Evolutionary conservation across 2,888 invertebrate genomes (phyloP).

Genomic region (Piscicola geometra): DNA sequence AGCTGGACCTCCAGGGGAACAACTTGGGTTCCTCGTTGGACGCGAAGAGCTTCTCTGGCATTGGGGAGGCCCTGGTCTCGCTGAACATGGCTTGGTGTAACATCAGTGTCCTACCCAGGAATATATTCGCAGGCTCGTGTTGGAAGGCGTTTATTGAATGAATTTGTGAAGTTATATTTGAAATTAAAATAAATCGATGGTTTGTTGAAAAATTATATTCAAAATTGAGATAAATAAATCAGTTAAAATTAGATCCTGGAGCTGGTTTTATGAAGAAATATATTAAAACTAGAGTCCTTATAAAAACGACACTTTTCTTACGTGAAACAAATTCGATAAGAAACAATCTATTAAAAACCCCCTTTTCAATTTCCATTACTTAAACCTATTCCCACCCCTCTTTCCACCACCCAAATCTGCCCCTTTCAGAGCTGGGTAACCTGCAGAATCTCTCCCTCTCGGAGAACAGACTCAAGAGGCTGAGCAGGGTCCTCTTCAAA

Average conservation of each 20-base stretch:
- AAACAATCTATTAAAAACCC: too few species aligned
- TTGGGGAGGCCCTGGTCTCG: slow-evolving; percentile 34
- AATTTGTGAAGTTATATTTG: neutral
- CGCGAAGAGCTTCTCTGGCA: slow-evolving; percentile 37
- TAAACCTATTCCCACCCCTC: too few species aligned
- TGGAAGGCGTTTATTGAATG: neutral
- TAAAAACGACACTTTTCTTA: too few species aligned
- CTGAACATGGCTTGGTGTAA: slow-evolving; percentile 43
- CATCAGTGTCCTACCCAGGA: slow-evolving; percentile 39
- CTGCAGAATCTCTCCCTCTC: slow-evolving; percentile 41
- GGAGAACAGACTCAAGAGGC: slow-evolving; percentile 38
- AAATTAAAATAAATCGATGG: too few species aligned
- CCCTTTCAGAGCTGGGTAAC: neutral
- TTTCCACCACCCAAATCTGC: neutral
- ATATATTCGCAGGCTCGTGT: slow-evolving; percentile 38
- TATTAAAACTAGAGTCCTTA: too few species aligned
- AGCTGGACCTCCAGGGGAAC: slow-evolving; percentile 43
- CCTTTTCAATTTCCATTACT: too few species aligned
- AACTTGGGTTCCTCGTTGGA: slow-evolving; percentile 37
- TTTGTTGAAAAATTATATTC: too few species aligned
- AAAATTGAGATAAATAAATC: too few species aligned
- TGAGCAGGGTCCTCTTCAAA: slow-evolving; percentile 38
- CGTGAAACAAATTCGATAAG: too few species aligned
- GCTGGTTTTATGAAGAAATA: too few species aligned
- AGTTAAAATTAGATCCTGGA: too few species aligned